phyloP scores from a whole-genome alignment of 2,888 invertebrate genomes.

The Sturmia bella region DNA sequence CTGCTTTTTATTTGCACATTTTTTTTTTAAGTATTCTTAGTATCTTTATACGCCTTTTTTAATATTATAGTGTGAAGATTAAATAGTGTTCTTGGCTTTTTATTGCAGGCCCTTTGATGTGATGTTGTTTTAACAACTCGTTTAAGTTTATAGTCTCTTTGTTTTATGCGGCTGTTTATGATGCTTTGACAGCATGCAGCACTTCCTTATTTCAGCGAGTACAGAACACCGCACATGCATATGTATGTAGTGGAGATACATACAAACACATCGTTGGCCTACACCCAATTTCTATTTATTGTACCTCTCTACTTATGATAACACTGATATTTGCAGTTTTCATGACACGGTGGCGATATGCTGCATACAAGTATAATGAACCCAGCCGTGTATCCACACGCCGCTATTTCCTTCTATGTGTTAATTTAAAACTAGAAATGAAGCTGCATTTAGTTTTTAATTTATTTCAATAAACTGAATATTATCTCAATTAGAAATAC shows the following conservation, averaged over 20 bases:
- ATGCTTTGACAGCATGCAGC: neutral
- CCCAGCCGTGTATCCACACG: too few relatives aligned
- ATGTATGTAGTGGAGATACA: neutral
- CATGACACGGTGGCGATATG: too few relatives aligned
- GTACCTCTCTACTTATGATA: too few relatives aligned
- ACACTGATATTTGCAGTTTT: too few relatives aligned
- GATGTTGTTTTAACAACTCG: conserved; percentile 11
- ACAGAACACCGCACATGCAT: neutral
- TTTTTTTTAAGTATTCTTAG: conserved; percentile 3
- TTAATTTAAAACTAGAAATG: too few relatives aligned
- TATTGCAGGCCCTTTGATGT: conserved; percentile 52
- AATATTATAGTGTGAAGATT: conserved; percentile 59
- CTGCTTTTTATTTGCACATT: conserved; percentile 24
- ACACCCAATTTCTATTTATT: too few relatives aligned
- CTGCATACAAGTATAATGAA: too few relatives aligned
- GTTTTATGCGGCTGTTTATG: neutral
- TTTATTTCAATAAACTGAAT: too few relatives aligned
- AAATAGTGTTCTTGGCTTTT: conserved; percentile 50
- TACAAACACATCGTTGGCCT: too few relatives aligned
- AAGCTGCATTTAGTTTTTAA: too few relatives aligned
- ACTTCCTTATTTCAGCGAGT: neutral
- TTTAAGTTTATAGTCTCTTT: neutral
- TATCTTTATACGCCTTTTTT: conserved; percentile 46
- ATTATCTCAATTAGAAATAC: too few relatives aligned
- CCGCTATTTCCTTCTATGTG: too few relatives aligned